These are phyloP conservation scores for Rhinoraja longicauda DNA, from an alignment of 2,797 vertebrate genomes.

Conservation along the genomic window DNA sequence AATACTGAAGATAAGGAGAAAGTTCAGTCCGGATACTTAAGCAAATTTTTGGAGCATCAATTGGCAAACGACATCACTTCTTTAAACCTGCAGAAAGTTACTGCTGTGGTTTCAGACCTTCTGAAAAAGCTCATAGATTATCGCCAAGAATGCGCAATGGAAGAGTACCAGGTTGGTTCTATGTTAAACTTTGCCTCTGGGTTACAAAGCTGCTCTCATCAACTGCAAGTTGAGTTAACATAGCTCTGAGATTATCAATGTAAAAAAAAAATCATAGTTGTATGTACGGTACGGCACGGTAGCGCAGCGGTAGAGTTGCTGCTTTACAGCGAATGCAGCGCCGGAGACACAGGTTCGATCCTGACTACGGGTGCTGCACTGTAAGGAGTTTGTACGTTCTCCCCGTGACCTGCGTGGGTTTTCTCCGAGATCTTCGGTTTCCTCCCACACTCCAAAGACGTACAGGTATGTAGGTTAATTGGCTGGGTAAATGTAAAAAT, in stretches of 20 bases:
- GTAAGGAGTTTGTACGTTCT: too few relatives aligned
- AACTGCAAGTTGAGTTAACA: neutral
- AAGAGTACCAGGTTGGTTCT: constrained; percentile 65
- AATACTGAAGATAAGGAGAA: constrained; percentile 41
- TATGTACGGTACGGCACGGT: too few relatives aligned
- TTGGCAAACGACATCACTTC: constrained; percentile 69
- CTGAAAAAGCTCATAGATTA: constrained; percentile 66
- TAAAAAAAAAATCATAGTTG: neutral
- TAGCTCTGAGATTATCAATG: neutral
- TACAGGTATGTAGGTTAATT: too few relatives aligned
- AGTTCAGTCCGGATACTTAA: constrained; percentile 76
- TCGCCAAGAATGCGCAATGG: constrained; percentile 60
- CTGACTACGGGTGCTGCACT: too few relatives aligned
- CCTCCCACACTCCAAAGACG: too few relatives aligned
- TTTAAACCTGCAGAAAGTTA: constrained; percentile 66
- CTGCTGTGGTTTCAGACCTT: constrained; percentile 60
- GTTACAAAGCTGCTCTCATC: neutral
- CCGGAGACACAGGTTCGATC: too few relatives aligned
- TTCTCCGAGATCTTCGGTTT: too few relatives aligned
- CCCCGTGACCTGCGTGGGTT: too few relatives aligned
- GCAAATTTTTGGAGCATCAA: constrained; percentile 73
- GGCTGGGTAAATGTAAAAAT: too few relatives aligned
- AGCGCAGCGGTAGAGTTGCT: too few relatives aligned
- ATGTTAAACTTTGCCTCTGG: neutral
- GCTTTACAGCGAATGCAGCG: too few relatives aligned